Conservation (phyloP, 2,113 vertebrate species). For the Sciurus niger region DNA sequence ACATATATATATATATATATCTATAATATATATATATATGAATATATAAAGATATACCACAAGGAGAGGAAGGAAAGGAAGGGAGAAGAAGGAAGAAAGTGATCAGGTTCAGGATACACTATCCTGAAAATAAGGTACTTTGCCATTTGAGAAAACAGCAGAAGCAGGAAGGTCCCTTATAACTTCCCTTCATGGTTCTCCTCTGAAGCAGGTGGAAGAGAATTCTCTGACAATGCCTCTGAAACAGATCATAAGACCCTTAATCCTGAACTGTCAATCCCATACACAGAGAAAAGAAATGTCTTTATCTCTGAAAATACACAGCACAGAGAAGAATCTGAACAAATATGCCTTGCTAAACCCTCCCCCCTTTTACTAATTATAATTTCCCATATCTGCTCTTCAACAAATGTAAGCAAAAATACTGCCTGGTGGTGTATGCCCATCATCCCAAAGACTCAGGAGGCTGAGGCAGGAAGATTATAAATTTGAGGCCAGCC, state of each 20-base stretch:
- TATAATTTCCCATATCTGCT: not conserved
- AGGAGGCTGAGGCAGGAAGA: too few relatives aligned
- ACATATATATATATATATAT: not conserved
- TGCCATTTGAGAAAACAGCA: not conserved
- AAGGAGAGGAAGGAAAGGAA: not conserved
- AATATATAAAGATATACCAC: not conserved
- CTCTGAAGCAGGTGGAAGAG: not conserved
- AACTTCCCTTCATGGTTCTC: not conserved
- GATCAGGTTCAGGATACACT: not conserved
- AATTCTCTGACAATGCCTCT: not conserved
- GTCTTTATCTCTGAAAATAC: not conserved
- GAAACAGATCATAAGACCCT: not conserved
- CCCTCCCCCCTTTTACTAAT: not conserved
- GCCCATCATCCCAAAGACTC: too few relatives aligned
- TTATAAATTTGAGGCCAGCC: too few relatives aligned
- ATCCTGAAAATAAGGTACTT: not conserved
- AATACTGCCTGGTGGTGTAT: too few relatives aligned
- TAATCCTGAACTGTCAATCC: not conserved
- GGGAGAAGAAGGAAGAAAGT: too few relatives aligned
- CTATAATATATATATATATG: too few relatives aligned
- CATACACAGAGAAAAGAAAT: not conserved
- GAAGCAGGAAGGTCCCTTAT: not conserved
- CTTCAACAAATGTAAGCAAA: not conserved
- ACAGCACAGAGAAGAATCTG: not conserved
- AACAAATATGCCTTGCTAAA: not conserved